phyloP scores from a whole-genome alignment of 2,113 vertebrate genomes.

The Seriola quinqueradiata region DNA sequence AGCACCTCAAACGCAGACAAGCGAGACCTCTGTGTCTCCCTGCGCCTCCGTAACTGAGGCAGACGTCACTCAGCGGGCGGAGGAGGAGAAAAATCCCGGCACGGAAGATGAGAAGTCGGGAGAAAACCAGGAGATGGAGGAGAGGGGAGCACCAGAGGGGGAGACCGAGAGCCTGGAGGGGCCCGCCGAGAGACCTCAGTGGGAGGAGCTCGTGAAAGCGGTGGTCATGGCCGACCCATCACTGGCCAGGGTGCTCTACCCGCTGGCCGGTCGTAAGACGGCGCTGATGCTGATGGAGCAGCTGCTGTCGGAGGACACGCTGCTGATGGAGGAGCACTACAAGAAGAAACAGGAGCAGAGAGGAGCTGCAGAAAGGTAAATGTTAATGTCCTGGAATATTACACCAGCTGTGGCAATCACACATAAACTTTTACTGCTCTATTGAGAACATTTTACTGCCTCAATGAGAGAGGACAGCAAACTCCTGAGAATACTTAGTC shows the following conservation, averaged over 20 bases:
- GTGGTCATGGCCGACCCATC: slow-evolving; percentile 88
- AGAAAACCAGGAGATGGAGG: slow-evolving; percentile 44
- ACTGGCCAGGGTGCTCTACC: slow-evolving; percentile 85
- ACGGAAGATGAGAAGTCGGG: slow-evolving; percentile 12
- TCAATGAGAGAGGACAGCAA: not conserved
- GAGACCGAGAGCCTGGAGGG: slow-evolving; percentile 40
- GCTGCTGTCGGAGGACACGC: slow-evolving; percentile 88
- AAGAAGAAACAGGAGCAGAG: slow-evolving; percentile 82
- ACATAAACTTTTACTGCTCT: slow-evolving; percentile 2
- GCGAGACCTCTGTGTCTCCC: slow-evolving; percentile 18
- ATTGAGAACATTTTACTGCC: not conserved
- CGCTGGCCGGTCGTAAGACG: slow-evolving; percentile 86
- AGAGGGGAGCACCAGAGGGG: slow-evolving; percentile 52
- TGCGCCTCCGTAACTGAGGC: slow-evolving; percentile 26
- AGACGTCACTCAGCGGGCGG: slow-evolving; percentile 46
- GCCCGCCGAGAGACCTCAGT: slow-evolving; percentile 58
- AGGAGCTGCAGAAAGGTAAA: slow-evolving; percentile 71
- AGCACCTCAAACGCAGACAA: slow-evolving; percentile 12
- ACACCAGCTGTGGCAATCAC: not conserved
- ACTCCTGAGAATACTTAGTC: not conserved
- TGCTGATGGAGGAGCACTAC: slow-evolving; percentile 86
- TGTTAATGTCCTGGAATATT: slow-evolving; percentile 9
- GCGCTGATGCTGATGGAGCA: slow-evolving; percentile 92
- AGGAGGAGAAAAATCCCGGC: slow-evolving; percentile 41
- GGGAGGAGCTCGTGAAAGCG: slow-evolving; percentile 87